phyloP scores from a whole-genome alignment of 2,113 vertebrate species.

The Heloderma charlesbogerti region DNA sequence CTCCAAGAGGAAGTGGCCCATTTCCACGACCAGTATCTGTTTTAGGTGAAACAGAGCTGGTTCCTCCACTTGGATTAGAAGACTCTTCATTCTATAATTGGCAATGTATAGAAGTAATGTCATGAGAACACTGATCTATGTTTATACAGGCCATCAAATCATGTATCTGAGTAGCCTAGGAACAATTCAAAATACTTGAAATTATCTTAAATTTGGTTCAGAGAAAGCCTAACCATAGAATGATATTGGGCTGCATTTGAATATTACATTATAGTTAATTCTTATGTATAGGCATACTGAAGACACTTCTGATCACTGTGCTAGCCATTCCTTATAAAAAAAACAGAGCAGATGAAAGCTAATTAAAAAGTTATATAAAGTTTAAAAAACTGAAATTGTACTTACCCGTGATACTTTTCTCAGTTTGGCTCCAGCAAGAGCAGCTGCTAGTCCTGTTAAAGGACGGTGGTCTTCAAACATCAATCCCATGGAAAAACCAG shows the following conservation, averaged over 20 bases:
- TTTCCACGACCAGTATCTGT: constrained; percentile 89
- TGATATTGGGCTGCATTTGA: background rate
- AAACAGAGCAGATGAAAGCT: background rate
- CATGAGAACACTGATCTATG: constrained; percentile 1
- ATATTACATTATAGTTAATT: background rate
- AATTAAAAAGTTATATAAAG: background rate
- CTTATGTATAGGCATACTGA: background rate
- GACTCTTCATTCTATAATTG: constrained; percentile 85
- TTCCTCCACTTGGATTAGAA: constrained; percentile 77
- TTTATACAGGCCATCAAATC: background rate
- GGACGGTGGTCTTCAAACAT: constrained; percentile 87
- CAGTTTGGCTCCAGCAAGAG: constrained; percentile 95
- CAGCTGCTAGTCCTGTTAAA: constrained; percentile 91
- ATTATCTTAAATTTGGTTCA: background rate
- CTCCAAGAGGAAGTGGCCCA: constrained; percentile 88
- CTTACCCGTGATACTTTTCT: constrained; percentile 95
- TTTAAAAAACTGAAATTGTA: constrained; percentile 2
- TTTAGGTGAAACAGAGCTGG: constrained; percentile 80
- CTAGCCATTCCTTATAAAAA: background rate
- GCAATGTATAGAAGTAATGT: constrained; percentile 55
- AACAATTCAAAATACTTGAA: background rate
- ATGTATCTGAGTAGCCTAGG: background rate
- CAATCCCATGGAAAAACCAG: constrained; percentile 82
- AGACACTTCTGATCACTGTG: background rate
- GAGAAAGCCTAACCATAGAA: background rate